These are phyloP conservation scores for Hyppa rectilinea DNA, from an alignment of 2,888 invertebrate genomes.

Conservation along the genomic window DNA sequence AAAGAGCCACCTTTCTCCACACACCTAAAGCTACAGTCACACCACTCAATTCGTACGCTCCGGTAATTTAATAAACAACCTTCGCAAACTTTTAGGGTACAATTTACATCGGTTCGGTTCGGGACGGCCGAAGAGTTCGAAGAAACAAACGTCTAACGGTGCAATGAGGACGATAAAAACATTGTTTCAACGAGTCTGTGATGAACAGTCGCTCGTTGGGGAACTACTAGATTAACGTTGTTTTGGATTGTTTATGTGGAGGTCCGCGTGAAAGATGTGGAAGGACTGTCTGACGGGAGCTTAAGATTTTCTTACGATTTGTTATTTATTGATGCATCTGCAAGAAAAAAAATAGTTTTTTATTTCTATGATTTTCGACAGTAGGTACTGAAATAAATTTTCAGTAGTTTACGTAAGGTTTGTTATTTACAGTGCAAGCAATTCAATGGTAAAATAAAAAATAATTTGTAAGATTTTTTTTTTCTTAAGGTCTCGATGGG, in stretches of 20 bases:
- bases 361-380: too few relatives aligned
- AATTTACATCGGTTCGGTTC: conserved; percentile 72
- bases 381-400: too few relatives aligned
- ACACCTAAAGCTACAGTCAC: conserved; percentile 42
- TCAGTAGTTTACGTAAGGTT: too few relatives aligned
- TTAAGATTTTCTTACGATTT: conserved; percentile 19
- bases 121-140: conserved; percentile 60
- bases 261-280: conserved; percentile 25
- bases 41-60: conserved; percentile 65
- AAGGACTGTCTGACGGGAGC: neutral
- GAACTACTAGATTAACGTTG: conserved; percentile 62
- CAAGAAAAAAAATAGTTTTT: too few relatives aligned
- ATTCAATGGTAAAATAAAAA: neutral
- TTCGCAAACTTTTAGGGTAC: conserved; percentile 71
- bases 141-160: conserved; percentile 62
- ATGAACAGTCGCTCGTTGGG: conserved; percentile 46
- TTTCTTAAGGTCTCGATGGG: neutral
- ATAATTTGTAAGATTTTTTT: neutral
- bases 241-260: conserved; percentile 60
- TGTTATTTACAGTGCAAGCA: too few relatives aligned
- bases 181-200: conserved; percentile 50
- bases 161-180: conserved; percentile 62
- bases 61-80: conserved; percentile 76
- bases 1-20: neutral
- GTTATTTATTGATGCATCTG: conserved; percentile 18